Evolutionary conservation across 2,113 vertebrate species (phyloP).

Genomic region (Porphyrio hochstetteri): DNA sequence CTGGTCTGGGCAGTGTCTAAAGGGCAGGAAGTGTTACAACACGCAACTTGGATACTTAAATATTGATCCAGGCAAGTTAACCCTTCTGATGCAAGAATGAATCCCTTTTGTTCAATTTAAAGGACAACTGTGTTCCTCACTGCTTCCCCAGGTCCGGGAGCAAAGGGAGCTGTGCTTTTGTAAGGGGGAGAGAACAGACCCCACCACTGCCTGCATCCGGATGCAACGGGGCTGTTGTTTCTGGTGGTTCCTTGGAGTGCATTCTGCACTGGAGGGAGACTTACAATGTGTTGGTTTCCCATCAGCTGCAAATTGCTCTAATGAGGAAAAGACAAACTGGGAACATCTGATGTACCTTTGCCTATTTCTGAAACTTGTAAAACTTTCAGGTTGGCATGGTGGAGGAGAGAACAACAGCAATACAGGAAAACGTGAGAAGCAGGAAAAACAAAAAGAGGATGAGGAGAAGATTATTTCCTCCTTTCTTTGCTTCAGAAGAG

Average conservation of each 20-base stretch:
- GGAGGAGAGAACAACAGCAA: not conserved
- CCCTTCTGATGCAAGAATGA: not conserved
- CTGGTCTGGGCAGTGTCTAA: not conserved
- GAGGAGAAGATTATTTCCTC: not conserved
- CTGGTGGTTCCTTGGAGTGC: not conserved
- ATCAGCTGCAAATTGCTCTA: not conserved
- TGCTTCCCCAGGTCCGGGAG: not conserved
- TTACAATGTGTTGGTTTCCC: not conserved
- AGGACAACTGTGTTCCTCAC: not conserved
- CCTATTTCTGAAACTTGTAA: not conserved
- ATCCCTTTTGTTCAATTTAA: not conserved
- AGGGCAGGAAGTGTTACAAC: not conserved
- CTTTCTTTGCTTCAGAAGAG: not conserved
- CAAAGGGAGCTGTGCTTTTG: not conserved
- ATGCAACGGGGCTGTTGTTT: not conserved
- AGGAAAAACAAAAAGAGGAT: not conserved
- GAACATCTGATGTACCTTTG: not conserved
- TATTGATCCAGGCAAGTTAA: not conserved
- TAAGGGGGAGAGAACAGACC: not conserved
- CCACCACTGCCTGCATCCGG: not conserved
- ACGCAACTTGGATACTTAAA: not conserved
- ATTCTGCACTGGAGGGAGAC: not conserved
- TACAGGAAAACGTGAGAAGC: not conserved
- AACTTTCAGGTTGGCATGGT: not conserved
- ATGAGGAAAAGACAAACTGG: not conserved